phyloP scores from a whole-genome alignment of 2,888 invertebrate species.

The Acrocera orbiculus region DNA sequence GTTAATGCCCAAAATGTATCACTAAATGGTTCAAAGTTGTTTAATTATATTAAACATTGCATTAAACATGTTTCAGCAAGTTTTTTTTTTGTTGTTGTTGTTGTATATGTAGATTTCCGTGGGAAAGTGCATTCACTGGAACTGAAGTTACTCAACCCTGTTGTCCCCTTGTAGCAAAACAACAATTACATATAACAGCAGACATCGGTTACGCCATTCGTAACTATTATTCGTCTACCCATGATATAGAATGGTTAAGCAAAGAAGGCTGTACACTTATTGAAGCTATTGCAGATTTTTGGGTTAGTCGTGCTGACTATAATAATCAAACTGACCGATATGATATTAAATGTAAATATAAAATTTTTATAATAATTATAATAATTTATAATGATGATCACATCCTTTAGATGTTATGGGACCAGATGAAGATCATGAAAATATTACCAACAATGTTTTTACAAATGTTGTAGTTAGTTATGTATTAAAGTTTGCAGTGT shows the following conservation, averaged over 20 bases:
- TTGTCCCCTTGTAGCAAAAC: slow-evolving; percentile 37
- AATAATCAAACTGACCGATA: slow-evolving; percentile 33
- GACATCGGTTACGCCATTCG: slow-evolving; percentile 37
- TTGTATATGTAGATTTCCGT: slow-evolving; percentile 33
- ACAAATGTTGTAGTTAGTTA: slow-evolving; percentile 42
- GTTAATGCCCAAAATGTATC: slow-evolving; percentile 35
- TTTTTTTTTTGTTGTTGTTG: neutral
- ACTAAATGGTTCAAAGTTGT: slow-evolving; percentile 37
- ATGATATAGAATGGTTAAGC: slow-evolving; percentile 22
- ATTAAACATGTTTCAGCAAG: no score
- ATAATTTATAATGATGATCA: neutral
- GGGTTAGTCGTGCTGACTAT: slow-evolving; percentile 37
- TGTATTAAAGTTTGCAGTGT: slow-evolving; percentile 39
- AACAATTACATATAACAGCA: slow-evolving; percentile 40
- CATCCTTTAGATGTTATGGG: slow-evolving; percentile 38
- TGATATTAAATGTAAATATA: slow-evolving; percentile 34
- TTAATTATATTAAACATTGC: neutral
- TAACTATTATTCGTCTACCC: slow-evolving; percentile 19
- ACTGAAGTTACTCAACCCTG: slow-evolving; percentile 41
- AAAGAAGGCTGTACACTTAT: slow-evolving; percentile 37
- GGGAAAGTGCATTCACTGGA: slow-evolving; percentile 46
- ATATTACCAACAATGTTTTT: slow-evolving; percentile 39
- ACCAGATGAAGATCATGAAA: slow-evolving; percentile 42
- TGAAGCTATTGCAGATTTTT: slow-evolving; percentile 39
- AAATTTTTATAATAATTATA: no score